Evolutionary conservation across 2,113 vertebrate genomes (phyloP).

Genomic region (Eonycteris spelaea): DNA sequence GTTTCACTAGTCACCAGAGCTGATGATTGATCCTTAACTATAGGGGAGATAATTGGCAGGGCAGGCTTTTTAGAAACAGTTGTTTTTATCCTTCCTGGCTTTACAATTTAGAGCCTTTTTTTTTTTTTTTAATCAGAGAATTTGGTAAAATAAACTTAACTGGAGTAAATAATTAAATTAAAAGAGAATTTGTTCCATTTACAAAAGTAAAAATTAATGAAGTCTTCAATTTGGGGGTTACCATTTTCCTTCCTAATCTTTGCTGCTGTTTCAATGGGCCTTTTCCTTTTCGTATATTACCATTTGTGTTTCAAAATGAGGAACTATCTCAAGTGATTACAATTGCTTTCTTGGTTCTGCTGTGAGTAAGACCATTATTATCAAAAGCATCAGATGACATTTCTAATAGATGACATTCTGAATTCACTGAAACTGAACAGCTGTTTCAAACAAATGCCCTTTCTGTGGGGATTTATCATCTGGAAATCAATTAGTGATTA

Average conservation of each 20-base stretch:
- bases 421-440: slow-evolving; percentile 54
- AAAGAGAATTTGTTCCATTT: slow-evolving; percentile 15
- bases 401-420: slow-evolving; percentile 58
- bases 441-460: slow-evolving; percentile 69
- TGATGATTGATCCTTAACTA: not conserved
- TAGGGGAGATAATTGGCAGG: not conserved
- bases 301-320: slow-evolving; percentile 34
- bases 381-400: slow-evolving; percentile 66
- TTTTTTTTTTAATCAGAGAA: not conserved
- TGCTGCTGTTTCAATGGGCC: not conserved
- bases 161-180: not conserved
- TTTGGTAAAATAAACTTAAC: not conserved
- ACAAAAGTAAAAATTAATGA: not conserved
- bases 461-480: slow-evolving; percentile 49
- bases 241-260: not conserved
- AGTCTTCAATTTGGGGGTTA: not conserved
- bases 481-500: slow-evolving; percentile 49
- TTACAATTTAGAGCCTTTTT: slow-evolving; percentile 24
- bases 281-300: slow-evolving; percentile 40
- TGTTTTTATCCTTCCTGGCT: slow-evolving; percentile 13
- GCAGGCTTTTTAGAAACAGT: slow-evolving; percentile 18
- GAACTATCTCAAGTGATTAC: slow-evolving; percentile 40
- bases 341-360: slow-evolving; percentile 56
- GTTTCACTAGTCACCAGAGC: not conserved
- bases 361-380: slow-evolving; percentile 60